Evolutionary conservation across 2,113 vertebrate genomes (phyloP).

Genomic region (Trichomycterus rosablanca): DNA sequence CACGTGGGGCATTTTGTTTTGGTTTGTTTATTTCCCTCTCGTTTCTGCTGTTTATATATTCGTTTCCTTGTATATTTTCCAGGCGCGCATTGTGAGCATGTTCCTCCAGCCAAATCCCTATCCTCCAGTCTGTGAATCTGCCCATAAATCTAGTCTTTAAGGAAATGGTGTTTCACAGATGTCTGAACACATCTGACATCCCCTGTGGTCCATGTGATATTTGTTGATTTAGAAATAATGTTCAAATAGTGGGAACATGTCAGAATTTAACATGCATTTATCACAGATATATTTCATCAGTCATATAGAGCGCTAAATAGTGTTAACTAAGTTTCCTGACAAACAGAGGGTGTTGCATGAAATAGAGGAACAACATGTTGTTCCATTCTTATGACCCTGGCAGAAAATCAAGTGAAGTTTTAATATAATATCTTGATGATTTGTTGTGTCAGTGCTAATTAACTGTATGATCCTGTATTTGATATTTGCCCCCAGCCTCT

Average conservation of each 20-base stretch:
- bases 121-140: slow-evolving; percentile 7
- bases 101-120: slow-evolving; percentile 21
- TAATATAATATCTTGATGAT: too few relatives aligned
- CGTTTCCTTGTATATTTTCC: slow-evolving; percentile 1
- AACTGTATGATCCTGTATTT: too few relatives aligned
- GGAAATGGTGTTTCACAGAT: slow-evolving; percentile 32
- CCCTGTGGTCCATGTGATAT: slow-evolving; percentile 3
- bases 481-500: too few relatives aligned
- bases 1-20: neutral
- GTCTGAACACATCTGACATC: slow-evolving; percentile 29
- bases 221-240: slow-evolving; percentile 1
- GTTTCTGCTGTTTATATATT: slow-evolving; percentile 3
- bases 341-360: too few relatives aligned
- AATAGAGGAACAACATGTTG: too few relatives aligned
- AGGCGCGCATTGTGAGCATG: neutral
- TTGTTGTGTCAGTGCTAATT: too few relatives aligned
- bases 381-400: too few relatives aligned
- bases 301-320: neutral
- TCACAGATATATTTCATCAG: neutral
- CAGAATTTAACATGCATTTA: neutral
- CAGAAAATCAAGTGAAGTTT: too few relatives aligned
- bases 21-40: slow-evolving; percentile 13
- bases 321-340: neutral
- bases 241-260: neutral
- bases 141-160: slow-evolving; percentile 25